phyloP scores from a whole-genome alignment of 2,113 vertebrate species.

The Redunca redunca region DNA sequence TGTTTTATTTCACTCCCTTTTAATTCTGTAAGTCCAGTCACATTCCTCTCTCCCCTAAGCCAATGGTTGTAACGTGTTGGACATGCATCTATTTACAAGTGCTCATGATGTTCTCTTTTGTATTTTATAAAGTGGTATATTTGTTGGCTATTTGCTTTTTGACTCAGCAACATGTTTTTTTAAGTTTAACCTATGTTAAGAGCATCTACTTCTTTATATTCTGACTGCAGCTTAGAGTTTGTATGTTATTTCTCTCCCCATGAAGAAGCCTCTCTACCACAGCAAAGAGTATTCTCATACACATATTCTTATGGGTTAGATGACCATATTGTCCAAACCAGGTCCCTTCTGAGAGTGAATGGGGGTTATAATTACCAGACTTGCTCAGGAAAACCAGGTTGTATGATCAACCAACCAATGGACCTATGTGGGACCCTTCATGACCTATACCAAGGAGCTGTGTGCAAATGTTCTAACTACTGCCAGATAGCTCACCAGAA shows the following conservation, averaged over 20 bases:
- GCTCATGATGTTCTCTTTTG: not conserved
- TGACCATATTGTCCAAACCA: not conserved
- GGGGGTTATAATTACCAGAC: too few relatives aligned
- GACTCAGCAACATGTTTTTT: not conserved
- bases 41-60: not conserved
- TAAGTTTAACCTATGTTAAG: not conserved
- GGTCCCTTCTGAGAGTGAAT: not conserved
- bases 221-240: not conserved
- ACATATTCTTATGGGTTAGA: accelerated
- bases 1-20: not conserved
- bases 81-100: not conserved
- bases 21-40: not conserved
- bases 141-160: not conserved
- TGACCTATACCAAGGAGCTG: not conserved
- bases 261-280: not conserved
- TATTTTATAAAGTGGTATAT: not conserved
- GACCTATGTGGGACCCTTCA: not conserved
- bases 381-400: not conserved
- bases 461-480: not conserved
- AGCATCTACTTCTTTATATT: not conserved
- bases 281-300: not conserved
- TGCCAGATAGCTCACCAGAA: not conserved
- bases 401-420: not conserved
- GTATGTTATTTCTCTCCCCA: not conserved
- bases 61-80: not conserved